Conservation (phyloP, 37 sponge, comb jelly and placozoan species). For the Axinella damicornis region DNA sequence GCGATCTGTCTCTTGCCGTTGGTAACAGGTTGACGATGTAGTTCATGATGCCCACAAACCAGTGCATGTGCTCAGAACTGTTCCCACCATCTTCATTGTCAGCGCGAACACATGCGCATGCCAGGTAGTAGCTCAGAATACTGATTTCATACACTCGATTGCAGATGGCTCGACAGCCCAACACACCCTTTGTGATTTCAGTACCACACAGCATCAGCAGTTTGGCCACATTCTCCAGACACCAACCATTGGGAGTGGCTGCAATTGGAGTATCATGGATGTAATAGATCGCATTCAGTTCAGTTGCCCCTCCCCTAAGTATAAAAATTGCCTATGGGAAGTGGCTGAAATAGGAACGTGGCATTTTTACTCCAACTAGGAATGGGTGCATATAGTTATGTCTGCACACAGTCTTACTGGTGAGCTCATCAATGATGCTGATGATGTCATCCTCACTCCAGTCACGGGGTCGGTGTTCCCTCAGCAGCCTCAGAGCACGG, state of each 20-base stretch:
- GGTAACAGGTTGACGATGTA: constrained; percentile 32
- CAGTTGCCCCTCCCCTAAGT: too few species aligned
- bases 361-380: too few species aligned
- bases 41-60: constrained; percentile 29
- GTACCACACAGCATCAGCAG: constrained; percentile 44
- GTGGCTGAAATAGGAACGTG: too few species aligned
- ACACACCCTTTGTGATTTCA: constrained; percentile 27
- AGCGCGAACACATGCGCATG: constrained; percentile 3
- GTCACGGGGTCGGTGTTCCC: not conserved
- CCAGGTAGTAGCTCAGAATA: constrained; percentile 49
- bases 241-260: constrained; percentile 65
- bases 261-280: not conserved
- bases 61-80: not conserved
- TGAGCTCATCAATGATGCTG: constrained; percentile 61
- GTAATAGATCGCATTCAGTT: too few species aligned
- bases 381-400: too few species aligned
- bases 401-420: too few species aligned
- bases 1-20: not conserved
- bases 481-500: constrained; percentile 30
- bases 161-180: constrained; percentile 39
- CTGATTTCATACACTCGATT: constrained; percentile 36
- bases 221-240: constrained; percentile 66
- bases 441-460: constrained; percentile 61
- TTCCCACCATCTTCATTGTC: not conserved
- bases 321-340: too few species aligned